Conservation (phyloP, 2,113 vertebrate genomes). For the Sinosuthora webbiana region DNA sequence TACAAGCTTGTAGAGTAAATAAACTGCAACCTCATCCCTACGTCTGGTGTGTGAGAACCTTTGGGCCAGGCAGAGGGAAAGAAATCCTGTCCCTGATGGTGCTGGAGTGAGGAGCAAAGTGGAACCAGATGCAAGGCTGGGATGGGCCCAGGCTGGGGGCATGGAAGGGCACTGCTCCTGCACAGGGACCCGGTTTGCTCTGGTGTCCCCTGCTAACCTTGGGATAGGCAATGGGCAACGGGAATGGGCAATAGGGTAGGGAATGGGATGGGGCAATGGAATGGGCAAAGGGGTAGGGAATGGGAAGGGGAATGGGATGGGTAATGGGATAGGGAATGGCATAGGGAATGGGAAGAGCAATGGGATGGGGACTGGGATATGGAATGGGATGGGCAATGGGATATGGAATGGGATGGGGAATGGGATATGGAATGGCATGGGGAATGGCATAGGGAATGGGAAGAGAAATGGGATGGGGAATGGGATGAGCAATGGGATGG, state of each 20-base stretch:
- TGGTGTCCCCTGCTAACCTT: accelerated
- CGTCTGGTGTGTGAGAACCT: neutral
- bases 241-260: neutral
- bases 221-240: neutral
- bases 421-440: neutral
- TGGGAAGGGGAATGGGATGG: too few species aligned
- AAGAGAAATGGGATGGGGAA: neutral
- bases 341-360: accelerated
- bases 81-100: neutral
- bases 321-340: accelerated
- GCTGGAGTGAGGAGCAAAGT: neutral
- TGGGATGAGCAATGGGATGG: too few species aligned
- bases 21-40: neutral
- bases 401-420: too few species aligned
- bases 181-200: accelerated
- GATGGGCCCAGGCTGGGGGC: neutral
- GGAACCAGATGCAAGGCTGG: neutral
- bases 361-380: neutral
- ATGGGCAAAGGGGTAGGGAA: accelerated
- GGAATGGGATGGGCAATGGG: neutral
- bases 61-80: neutral
- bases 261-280: neutral
- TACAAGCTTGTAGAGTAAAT: conserved; percentile 1
- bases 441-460: accelerated
- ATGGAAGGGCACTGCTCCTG: neutral